Percentiles rank a stretch among this genome's conserved stretches.
phyloP scores from a whole-genome alignment of 2,797 vertebrate genomes.

The Leptodactylus fallax region DNA sequence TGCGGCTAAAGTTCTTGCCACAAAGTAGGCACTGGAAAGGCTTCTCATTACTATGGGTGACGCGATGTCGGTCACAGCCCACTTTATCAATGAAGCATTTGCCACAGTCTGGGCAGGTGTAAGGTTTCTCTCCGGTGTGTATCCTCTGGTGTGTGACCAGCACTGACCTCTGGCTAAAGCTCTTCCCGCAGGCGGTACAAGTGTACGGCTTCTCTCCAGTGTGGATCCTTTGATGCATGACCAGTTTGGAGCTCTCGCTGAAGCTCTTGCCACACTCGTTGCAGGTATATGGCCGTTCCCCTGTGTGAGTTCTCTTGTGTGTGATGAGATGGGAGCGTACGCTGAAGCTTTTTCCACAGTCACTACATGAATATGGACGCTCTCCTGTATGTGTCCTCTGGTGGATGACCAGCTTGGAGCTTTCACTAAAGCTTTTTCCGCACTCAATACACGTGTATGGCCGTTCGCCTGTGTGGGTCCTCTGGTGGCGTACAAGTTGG shows the following conservation, averaged over 20 bases:
- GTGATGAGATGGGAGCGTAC: constrained; percentile 61
- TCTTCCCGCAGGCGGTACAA: constrained; percentile 50
- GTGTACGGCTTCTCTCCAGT: constrained; percentile 60
- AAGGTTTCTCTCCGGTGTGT: constrained; percentile 84
- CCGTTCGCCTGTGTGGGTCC: constrained; percentile 53
- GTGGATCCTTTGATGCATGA: constrained; percentile 61
- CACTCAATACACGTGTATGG: constrained; percentile 58
- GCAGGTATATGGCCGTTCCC: constrained; percentile 57
- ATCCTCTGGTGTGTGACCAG: constrained; percentile 55
- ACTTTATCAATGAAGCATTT: constrained; percentile 90
- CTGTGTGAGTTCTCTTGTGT: constrained; percentile 57
- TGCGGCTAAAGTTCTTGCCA: constrained; percentile 87
- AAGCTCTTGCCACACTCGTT: constrained; percentile 60
- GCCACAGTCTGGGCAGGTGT: constrained; percentile 84
- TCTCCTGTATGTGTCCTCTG: constrained; percentile 60
- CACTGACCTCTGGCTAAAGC: constrained; percentile 60
- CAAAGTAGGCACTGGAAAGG: constrained; percentile 84
- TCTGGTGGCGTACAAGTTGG: constrained; percentile 53
- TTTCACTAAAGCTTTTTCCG: constrained; percentile 59
- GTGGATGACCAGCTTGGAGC: constrained; percentile 60
- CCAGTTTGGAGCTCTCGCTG: constrained; percentile 62
- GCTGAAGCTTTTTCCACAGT: constrained; percentile 59
- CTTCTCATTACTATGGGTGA: constrained; percentile 88
- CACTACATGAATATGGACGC: constrained; percentile 46
- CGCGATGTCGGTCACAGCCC: constrained; percentile 87